Evolutionary conservation across 2,797 vertebrate species (phyloP), one percentile per base, ranked within the genome.

Genomic region (Esox lucius): DNA sequence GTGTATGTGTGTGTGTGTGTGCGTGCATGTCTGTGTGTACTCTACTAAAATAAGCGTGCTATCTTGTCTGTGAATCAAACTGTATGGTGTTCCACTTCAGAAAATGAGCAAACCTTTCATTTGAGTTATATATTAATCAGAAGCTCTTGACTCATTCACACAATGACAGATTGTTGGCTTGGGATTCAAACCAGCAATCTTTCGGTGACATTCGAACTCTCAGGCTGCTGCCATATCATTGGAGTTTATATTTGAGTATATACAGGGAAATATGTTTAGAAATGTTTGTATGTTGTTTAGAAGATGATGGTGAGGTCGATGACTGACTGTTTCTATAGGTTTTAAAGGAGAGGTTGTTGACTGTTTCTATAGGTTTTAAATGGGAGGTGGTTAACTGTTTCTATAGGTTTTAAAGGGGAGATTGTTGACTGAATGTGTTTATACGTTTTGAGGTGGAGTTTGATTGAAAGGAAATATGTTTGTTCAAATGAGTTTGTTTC

Each of bases 281-380:
- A 28, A 9, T 22, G 53, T 49, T 26, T 73, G 35, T 84, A 76
- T 84, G 77, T 83, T 39, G 35, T 39, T 5, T 39, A 39, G 35
- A 39, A 39, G 35, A 8, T 73, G 5, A 39, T 39, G 7, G 35
- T 5, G 35, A 39, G 35, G 4, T 39, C 5, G 35, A 39, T 56
- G 42, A 59, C 75, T 84, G 79, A 31, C 31, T 49, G 62, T 68
- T 76, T 69, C 46, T 77, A 42, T 33, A 71, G 26, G 72, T 78
- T 89, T 83, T 73, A 39, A 39, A 39, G 39, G 35, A 39, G 35
- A 4, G 5, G 5, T 39, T 39, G 35, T 39, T 56, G 39, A 64
- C 76, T 49, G 59, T 68, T 76, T 69, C 46, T 77, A 33, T 33
- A 71, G 26, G 72, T 78, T 89, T 83, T 73, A 16, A 26, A 83